Conservation (phyloP, 2,113 vertebrate species). For the Erpornis zantholeuca region DNA sequence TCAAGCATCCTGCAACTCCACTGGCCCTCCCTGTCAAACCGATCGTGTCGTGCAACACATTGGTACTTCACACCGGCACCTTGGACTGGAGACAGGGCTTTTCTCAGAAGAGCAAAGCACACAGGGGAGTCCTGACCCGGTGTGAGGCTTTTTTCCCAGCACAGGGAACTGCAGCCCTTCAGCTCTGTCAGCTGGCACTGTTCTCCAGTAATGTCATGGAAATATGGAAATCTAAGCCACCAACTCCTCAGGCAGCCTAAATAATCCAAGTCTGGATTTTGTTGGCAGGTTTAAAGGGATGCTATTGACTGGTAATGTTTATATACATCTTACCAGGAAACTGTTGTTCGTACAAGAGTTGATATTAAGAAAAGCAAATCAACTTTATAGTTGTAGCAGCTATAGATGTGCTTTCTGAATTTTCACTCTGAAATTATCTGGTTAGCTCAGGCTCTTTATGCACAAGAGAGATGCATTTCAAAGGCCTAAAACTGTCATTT, state of each 20-base stretch:
- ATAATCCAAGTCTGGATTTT: not conserved
- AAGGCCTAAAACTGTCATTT: not conserved
- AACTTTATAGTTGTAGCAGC: not conserved
- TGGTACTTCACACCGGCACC: not conserved
- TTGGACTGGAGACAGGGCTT: not conserved
- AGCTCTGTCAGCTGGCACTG: not conserved
- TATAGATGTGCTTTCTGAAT: not conserved
- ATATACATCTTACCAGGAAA: not conserved
- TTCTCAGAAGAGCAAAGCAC: not conserved
- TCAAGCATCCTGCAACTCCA: not conserved
- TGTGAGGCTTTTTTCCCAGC: not conserved
- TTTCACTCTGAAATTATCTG: not conserved
- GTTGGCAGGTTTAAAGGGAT: not conserved
- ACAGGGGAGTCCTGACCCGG: rapidly evolving
- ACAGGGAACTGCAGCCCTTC: not conserved
- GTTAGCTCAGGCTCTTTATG: not conserved
- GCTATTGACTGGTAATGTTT: not conserved
- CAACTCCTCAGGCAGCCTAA: not conserved
- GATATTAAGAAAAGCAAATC: not conserved
- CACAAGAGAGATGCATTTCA: not conserved
- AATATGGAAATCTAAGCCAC: not conserved
- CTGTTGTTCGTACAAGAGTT: not conserved
- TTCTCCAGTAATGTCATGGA: not conserved
- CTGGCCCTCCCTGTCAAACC: not conserved
- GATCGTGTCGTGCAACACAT: not conserved